A percentile compares a stretch with the other conserved stretches of the same genome.
phyloP scores from a whole-genome alignment of 2,888 invertebrate genomes.

The Aquatica leii region DNA sequence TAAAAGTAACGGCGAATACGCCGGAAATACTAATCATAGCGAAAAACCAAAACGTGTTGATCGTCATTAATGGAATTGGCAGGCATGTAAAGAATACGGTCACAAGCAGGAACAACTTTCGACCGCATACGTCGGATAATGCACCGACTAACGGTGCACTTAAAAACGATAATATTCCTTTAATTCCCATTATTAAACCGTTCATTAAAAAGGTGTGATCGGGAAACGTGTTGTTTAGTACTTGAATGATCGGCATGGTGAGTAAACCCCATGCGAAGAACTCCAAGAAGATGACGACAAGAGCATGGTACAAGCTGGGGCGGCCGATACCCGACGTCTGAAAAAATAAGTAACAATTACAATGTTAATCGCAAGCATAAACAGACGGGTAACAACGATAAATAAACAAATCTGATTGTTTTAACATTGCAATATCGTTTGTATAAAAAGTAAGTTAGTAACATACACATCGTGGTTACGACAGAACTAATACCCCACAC shows the following conservation, averaged over 20 bases:
- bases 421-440: too few species aligned
- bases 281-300: constrained; percentile 99
- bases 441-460: too few species aligned
- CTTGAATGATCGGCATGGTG: constrained; percentile 95
- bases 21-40: constrained; percentile 99
- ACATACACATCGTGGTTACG: too few species aligned
- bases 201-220: constrained; percentile 99
- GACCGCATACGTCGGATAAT: constrained; percentile 97
- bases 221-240: constrained; percentile 96
- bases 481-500: too few species aligned
- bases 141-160: constrained; percentile 98
- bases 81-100: constrained; percentile 99
- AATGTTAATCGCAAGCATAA: too few species aligned
- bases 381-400: too few species aligned
- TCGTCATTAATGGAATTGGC: constrained; percentile 98
- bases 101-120: constrained; percentile 96
- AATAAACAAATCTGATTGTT: too few species aligned
- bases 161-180: constrained; percentile 96
- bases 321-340: constrained; percentile 88
- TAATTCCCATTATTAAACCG: constrained; percentile 93
- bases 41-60: constrained; percentile 95
- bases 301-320: constrained; percentile 97
- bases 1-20: constrained; percentile 98
- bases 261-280: constrained; percentile 99
- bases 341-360: constrained; percentile 56